Percentiles rank a stretch among this genome's conserved stretches.
These are phyloP conservation scores for Aspidiotus destructor DNA, from an alignment of 2,888 invertebrate species.

Conservation along the genomic window DNA sequence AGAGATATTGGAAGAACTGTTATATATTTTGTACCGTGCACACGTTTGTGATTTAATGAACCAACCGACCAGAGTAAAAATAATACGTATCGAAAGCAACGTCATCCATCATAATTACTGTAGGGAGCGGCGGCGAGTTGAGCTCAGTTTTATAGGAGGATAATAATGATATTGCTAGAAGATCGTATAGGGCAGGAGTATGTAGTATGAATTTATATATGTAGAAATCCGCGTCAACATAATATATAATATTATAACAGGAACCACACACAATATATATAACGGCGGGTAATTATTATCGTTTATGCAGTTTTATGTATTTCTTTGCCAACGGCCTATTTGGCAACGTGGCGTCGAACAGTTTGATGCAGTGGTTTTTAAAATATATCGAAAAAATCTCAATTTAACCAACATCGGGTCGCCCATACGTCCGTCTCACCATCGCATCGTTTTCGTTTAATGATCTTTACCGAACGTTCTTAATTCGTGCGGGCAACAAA, in stretches of 20 bases:
- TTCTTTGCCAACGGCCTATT: conserved; percentile 15
- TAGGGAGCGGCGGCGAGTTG: background rate
- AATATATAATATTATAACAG: background rate
- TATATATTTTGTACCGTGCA: too few relatives aligned
- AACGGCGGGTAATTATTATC: conserved; percentile 22
- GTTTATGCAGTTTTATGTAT: conserved; percentile 12
- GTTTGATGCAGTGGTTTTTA: conserved; percentile 25
- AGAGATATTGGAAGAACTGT: too few relatives aligned
- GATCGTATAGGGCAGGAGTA: background rate
- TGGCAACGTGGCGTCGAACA: conserved; percentile 27
- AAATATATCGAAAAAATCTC: background rate
- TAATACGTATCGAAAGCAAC: conserved; percentile 17
- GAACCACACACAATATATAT: conserved; percentile 16
- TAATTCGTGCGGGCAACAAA: too few relatives aligned
- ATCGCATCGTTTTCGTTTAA: too few relatives aligned
- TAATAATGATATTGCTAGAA: too few relatives aligned
- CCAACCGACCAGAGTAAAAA: conserved; percentile 12
- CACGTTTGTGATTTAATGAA: too few relatives aligned
- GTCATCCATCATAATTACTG: conserved; percentile 25
- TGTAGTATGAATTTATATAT: conserved; percentile 6
- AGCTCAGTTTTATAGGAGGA: too few relatives aligned
- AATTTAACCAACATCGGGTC: too few relatives aligned
- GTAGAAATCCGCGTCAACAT: background rate
- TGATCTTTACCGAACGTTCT: too few relatives aligned
- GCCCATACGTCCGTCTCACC: too few relatives aligned